Evolutionary conservation across 2,888 invertebrate species (phyloP).

Genomic region (Tetragonisca angustula): DNA sequence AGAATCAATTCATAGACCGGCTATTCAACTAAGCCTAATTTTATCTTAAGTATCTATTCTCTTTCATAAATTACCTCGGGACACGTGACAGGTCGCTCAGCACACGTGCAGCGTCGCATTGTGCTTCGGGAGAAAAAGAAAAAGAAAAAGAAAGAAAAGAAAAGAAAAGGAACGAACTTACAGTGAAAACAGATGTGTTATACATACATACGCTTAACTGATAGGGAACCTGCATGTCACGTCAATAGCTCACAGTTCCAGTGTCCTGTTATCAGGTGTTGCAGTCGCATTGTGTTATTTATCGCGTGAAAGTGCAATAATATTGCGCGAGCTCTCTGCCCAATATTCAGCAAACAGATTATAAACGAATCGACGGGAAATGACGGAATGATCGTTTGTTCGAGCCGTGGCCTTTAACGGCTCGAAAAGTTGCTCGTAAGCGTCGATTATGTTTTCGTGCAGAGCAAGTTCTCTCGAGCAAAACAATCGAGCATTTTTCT

Average conservation of each 20-base stretch:
- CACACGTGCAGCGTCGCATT: too few relatives aligned
- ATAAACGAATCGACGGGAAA: conserved; percentile 17
- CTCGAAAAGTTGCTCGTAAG: conserved; percentile 30
- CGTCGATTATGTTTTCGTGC: conserved; percentile 19
- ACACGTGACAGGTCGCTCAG: too few relatives aligned
- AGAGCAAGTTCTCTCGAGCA: not conserved
- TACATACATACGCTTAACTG: conserved; percentile 1
- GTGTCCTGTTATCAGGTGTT: conserved; percentile 61
- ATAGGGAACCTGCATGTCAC: not conserved
- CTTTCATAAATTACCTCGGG: too few relatives aligned
- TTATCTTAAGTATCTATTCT: too few relatives aligned
- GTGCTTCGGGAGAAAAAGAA: too few relatives aligned
- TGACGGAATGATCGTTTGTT: conserved; percentile 54
- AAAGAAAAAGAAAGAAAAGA: too few relatives aligned
- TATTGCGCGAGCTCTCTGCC: conserved; percentile 24
- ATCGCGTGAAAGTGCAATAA: conserved; percentile 53
- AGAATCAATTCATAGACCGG: too few relatives aligned
- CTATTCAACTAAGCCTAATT: too few relatives aligned
- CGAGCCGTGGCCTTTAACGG: conserved; percentile 11
- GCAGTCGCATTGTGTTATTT: conserved; percentile 34
- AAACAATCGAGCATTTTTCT: conserved; percentile 17
- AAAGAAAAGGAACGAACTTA: not conserved
- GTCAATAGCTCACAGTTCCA: not conserved
- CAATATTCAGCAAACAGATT: conserved; percentile 67
- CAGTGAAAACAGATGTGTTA: conserved; percentile 20